These are phyloP conservation scores for Beris morrisii DNA, from an alignment of 2,888 invertebrate genomes.

Conservation along the genomic window DNA sequence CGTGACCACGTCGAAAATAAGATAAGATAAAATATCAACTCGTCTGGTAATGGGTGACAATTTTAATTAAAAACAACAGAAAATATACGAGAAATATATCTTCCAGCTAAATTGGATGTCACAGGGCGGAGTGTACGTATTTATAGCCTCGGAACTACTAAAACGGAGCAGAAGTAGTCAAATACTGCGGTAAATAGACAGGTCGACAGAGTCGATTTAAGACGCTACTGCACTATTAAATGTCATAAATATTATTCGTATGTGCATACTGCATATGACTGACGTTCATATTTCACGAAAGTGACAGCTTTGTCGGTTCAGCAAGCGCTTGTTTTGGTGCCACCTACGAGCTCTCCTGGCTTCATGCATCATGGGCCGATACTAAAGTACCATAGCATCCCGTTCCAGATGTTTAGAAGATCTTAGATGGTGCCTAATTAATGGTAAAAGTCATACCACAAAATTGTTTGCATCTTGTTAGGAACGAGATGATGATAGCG, in stretches of 20 bases:
- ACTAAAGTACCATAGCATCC: neutral
- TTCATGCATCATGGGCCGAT: neutral
- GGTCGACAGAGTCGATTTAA: slow-evolving; percentile 27
- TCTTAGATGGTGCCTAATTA: slow-evolving; percentile 19
- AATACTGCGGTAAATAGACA: slow-evolving; percentile 16
- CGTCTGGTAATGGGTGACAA: slow-evolving; percentile 35
- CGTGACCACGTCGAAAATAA: slow-evolving; percentile 12
- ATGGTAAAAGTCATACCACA: slow-evolving; percentile 26
- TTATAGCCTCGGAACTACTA: slow-evolving; percentile 15
- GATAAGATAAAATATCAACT: slow-evolving; percentile 12
- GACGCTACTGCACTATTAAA: slow-evolving; percentile 22
- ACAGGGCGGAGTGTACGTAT: slow-evolving; percentile 19
- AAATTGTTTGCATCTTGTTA: slow-evolving; percentile 24
- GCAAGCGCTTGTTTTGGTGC: neutral
- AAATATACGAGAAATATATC: slow-evolving; percentile 29
- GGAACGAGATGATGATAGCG: slow-evolving; percentile 22
- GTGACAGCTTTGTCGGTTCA: slow-evolving; percentile 33
- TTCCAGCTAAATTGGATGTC: slow-evolving; percentile 34
- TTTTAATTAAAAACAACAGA: slow-evolving; percentile 38
- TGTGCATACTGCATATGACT: slow-evolving; percentile 24
- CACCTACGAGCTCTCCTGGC: neutral
- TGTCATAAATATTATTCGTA: neutral
- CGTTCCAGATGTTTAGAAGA: slow-evolving; percentile 22
- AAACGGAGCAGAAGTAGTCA: neutral
- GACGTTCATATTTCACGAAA: slow-evolving; percentile 34